Conservation (phyloP, 2,797 vertebrate genomes). For the Hipposideros larvatus region DNA sequence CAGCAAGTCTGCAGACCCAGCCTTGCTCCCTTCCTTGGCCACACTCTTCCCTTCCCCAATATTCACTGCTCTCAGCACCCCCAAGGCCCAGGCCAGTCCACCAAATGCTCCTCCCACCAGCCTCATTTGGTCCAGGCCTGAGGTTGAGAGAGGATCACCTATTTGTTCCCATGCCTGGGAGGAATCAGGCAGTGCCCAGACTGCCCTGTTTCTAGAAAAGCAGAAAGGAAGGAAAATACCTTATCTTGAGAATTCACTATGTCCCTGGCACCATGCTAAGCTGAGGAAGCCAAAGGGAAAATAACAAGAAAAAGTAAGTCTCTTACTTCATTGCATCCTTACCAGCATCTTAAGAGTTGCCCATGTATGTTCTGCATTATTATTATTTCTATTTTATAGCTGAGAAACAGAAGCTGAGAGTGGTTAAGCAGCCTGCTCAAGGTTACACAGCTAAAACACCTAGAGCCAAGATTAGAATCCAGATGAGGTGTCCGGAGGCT, state of each 20-base stretch:
- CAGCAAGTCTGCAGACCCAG: accelerated
- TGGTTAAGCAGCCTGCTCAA: background rate
- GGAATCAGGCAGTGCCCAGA: background rate
- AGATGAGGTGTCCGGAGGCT: background rate
- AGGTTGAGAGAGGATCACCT: background rate
- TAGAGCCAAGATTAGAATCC: slow-evolving; percentile 22
- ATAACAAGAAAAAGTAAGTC: background rate
- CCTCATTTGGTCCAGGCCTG: background rate
- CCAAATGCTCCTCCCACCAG: background rate
- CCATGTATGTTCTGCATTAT: background rate
- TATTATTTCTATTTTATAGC: background rate
- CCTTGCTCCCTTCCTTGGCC: background rate
- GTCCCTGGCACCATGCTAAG: background rate
- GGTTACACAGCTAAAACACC: background rate
- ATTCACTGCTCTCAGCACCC: background rate
- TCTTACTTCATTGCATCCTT: background rate
- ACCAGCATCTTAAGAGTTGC: background rate
- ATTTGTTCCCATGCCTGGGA: background rate
- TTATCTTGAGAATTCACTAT: background rate
- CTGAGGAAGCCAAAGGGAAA: background rate
- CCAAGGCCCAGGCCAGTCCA: background rate
- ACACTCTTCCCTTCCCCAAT: too few species aligned
- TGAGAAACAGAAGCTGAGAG: background rate
- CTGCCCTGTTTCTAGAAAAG: background rate
- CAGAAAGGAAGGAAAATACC: background rate